Conservation (phyloP, 1,140 invertebrate species). For the Lepidurus packardi region DNA sequence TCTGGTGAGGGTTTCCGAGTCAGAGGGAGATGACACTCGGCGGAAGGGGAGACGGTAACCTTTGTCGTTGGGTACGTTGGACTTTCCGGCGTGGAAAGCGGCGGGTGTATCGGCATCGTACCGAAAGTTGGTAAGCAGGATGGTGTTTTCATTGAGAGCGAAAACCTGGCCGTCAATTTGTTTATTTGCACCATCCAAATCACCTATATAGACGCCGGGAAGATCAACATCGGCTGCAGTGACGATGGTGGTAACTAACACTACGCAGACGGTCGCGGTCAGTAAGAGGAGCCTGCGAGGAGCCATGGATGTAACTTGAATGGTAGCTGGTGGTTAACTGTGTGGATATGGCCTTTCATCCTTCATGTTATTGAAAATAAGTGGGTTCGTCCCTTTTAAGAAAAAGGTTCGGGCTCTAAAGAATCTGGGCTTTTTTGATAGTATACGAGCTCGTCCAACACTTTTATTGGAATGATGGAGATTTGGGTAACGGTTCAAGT, state of each 20-base stretch:
- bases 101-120: conserved; percentile 44
- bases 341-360: neutral
- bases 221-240: neutral
- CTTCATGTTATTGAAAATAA: too few relatives aligned
- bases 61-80: neutral
- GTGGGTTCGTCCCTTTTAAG: too few relatives aligned
- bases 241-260: neutral
- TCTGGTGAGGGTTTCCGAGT: neutral
- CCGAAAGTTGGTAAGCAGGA: conserved; percentile 44
- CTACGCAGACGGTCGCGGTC: neutral
- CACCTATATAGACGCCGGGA: neutral
- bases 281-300: neutral
- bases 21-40: neutral
- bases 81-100: conserved; percentile 28
- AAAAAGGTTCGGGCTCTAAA: too few relatives aligned
- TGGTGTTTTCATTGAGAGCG: conserved; percentile 45
- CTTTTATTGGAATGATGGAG: too few relatives aligned
- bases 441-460: too few relatives aligned
- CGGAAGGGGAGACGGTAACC: neutral
- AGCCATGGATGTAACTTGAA: neutral
- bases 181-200: neutral
- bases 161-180: conserved; percentile 40
- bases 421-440: too few relatives aligned
- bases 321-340: neutral
- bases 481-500: too few relatives aligned